Percentiles rank a stretch among this genome's conserved stretches.
Conservation (phyloP, 2,888 invertebrate species). For the Thymelicus sylvestris region DNA sequence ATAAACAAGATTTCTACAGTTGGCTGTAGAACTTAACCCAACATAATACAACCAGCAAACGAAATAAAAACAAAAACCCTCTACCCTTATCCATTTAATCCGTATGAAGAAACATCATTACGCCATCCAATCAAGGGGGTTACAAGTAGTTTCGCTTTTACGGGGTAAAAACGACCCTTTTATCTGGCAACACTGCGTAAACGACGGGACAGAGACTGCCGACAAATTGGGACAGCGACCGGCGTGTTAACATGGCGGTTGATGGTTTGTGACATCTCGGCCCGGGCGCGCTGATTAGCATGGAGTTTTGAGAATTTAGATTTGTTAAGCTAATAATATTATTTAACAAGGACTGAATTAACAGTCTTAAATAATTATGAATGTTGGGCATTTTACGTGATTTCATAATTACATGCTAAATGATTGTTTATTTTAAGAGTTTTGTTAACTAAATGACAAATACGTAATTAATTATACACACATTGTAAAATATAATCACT, state of each 20-base stretch:
- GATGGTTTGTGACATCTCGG: constrained; percentile 42
- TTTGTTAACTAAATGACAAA: too few species aligned
- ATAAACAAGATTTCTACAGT: constrained; percentile 17
- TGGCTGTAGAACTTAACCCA: constrained; percentile 29
- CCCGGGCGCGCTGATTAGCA: constrained; percentile 39
- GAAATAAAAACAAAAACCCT: constrained; percentile 45
- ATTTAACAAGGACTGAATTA: neutral
- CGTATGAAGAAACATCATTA: constrained; percentile 61
- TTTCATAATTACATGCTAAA: too few species aligned
- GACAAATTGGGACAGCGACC: constrained; percentile 48
- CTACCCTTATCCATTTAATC: constrained; percentile 53
- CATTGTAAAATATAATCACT: too few species aligned
- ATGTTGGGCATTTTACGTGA: too few species aligned
- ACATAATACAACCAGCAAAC: constrained; percentile 26
- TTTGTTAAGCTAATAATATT: neutral
- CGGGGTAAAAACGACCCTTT: constrained; percentile 62
- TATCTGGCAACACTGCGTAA: constrained; percentile 70
- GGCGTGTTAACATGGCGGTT: constrained; percentile 47
- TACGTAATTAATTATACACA: too few species aligned
- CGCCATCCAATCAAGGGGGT: constrained; percentile 71
- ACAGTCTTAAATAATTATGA: too few species aligned
- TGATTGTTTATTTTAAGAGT: neutral
- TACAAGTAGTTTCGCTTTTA: constrained; percentile 62
- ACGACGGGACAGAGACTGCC: constrained; percentile 44
- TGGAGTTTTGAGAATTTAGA: constrained; percentile 34